Base-by-base conservation (phyloP, 2,888 invertebrate species). In the Anthrax anthrax region DNA sequence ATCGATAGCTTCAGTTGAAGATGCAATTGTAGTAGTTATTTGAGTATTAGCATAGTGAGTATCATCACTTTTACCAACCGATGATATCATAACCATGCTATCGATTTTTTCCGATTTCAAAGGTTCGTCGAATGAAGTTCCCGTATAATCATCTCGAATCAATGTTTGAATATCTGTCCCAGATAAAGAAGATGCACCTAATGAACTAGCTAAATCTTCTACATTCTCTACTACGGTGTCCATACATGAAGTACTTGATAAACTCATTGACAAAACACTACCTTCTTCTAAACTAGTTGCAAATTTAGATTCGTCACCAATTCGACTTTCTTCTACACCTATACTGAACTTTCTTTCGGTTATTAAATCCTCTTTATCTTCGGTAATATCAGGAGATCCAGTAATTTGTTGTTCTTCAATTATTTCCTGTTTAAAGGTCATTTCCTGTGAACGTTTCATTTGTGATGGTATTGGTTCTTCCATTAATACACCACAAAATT, bases 391-490 rank as follows among this genome's bases (percentile, higher is more conserved):
- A 13, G 40, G 32, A 58, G 60, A 52, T 18, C 45, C 47, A 10
- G 17, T 18, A 8, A 43, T 36, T 38, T 43, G 18, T 59, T 39
- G 70, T 58, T 56, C 49, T 58, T 56, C 49, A 57, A 73, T 73
- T 5, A 71, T 64, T 51, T 74, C 74, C 4, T 84, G 84, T 56
- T 78, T 81, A 61, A 90, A 90, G 49, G 86, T 82, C 89, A 90
- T 90, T 71, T 90, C 90, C 56, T 85, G 83, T 1, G 89, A 90
- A 49, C 90, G 73, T 62, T 89, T 90, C 89, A 90, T 89, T 60
- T 72, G 71, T 12, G 78, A 78, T 23, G 77, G 73, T n/a, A 75
- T 69, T 44, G 76, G 61, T 49, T 77, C 75, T 48, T 76, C 74
- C 52, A 74, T 74, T 41, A 73, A 75, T 14, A 75, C 75, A 13